Base-by-base conservation (phyloP, 1,140 invertebrate genomes). In the Patella vulgata region DNA sequence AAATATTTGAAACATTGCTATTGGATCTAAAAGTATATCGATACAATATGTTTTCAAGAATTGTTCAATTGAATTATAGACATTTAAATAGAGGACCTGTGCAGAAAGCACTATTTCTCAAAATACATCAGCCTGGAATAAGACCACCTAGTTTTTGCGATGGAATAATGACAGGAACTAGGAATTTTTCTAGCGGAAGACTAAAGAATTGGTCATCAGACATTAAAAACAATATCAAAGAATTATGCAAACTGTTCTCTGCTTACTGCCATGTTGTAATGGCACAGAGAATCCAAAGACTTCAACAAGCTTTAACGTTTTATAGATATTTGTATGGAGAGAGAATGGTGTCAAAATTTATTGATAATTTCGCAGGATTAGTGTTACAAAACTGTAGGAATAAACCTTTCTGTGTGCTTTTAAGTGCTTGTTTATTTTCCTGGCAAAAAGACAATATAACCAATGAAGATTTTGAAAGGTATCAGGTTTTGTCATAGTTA, bases 361-460 rank as follows among this genome's bases (percentile, higher is more conserved):
- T 78, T 23, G 62, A 67, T 23, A 63, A 65, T 31, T 52, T 75
- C 25, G 54, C 67, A 1, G 59, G 42, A 8, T 56, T 53, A 4
- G 54, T 73, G 14, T 60, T 63, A 23, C 55, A 51, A 50, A 61
- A 58, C n/a, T 36, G 23, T 25, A 51, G 68, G n/a, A 59, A 46
- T 9, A 64, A 66, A 50, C 62, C 64, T 5, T 55, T 72, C 17
- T 61, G 62, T 9, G 61, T 73, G 21, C 44, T 81, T 4, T 63
- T 78, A 12, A 71, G 75, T 19, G 73, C 74, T 30, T 42, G 66
- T 8, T 51, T 80, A n/a, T 83, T 82, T 59, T 67, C 63, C 28
- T 83, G 80, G 79, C 73, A 80, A 3, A 68, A 78, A 31, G 70
- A 78, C 48, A 70, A 72, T 56, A 68, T 83, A 17, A 71, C 69